Evolutionary conservation across 2,888 invertebrate genomes (phyloP).

Genomic region (Mycalesis mineus): DNA sequence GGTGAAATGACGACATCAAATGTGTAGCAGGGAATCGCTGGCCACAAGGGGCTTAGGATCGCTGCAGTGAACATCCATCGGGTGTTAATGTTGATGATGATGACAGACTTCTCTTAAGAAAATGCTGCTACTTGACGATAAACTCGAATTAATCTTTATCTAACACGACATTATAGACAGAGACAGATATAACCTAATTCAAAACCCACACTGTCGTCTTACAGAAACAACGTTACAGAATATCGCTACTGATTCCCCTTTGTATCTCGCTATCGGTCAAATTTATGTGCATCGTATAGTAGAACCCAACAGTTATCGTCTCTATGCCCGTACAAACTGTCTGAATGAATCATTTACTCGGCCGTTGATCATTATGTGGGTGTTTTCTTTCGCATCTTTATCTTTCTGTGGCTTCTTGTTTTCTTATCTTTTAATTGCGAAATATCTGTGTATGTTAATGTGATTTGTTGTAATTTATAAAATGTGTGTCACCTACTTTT

Average conservation of each 20-base stretch:
- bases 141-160: too few relatives aligned
- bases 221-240: background rate
- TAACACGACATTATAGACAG: too few relatives aligned
- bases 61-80: too few relatives aligned
- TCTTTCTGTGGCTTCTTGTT: background rate
- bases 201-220: too few relatives aligned
- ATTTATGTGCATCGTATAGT: background rate
- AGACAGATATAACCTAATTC: too few relatives aligned
- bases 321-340: conserved; percentile 1
- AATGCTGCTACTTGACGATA: too few relatives aligned
- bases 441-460: background rate
- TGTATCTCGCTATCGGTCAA: background rate
- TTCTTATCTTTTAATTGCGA: background rate
- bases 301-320: background rate
- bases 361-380: background rate
- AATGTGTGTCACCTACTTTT: conserved; percentile 1
- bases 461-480: background rate
- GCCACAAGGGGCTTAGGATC: too few relatives aligned
- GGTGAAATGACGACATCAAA: too few relatives aligned
- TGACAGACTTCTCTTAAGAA: too few relatives aligned
- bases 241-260: background rate
- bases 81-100: too few relatives aligned
- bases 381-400: background rate
- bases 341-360: background rate
- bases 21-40: too few relatives aligned